phyloP scores from a whole-genome alignment of 2,113 vertebrate species.

The Antigone vipio region DNA sequence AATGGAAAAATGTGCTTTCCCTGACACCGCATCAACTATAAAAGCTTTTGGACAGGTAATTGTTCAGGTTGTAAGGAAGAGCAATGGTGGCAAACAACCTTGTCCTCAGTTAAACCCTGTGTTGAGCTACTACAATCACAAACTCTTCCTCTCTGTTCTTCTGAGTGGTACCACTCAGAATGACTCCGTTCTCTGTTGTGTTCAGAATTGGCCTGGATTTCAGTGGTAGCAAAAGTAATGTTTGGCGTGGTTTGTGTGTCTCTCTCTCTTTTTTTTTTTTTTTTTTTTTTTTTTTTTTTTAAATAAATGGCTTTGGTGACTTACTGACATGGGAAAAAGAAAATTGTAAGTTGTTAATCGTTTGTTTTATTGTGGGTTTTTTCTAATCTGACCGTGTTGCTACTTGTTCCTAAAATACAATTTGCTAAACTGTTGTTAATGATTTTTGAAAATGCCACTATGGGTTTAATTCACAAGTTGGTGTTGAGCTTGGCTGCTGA shows the following conservation, averaged over 20 bases:
- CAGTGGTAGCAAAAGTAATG: neutral
- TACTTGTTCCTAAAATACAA: neutral
- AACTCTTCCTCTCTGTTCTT: neutral
- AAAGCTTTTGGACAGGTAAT: neutral
- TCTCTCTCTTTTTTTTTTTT: too few relatives aligned
- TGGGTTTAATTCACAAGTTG: neutral
- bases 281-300: neutral
- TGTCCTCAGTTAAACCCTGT: neutral
- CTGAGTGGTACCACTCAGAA: neutral
- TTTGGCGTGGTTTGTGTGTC: neutral
- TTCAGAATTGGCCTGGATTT: neutral
- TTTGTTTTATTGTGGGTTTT: neutral
- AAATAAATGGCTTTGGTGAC: neutral
- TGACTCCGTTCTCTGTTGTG: neutral
- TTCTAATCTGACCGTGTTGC: neutral
- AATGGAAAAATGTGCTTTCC: neutral
- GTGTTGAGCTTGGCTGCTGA: neutral
- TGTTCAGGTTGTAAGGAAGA: neutral
- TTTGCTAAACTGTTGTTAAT: neutral
- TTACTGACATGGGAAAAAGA: neutral
- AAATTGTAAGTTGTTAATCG: neutral
- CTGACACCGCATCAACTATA: neutral
- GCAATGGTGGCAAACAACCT: neutral
- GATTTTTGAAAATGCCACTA: neutral
- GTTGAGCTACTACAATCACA: neutral